Evolutionary conservation across 2,113 vertebrate genomes (phyloP).

Genomic region (Myrmecophaga tridactyla): DNA sequence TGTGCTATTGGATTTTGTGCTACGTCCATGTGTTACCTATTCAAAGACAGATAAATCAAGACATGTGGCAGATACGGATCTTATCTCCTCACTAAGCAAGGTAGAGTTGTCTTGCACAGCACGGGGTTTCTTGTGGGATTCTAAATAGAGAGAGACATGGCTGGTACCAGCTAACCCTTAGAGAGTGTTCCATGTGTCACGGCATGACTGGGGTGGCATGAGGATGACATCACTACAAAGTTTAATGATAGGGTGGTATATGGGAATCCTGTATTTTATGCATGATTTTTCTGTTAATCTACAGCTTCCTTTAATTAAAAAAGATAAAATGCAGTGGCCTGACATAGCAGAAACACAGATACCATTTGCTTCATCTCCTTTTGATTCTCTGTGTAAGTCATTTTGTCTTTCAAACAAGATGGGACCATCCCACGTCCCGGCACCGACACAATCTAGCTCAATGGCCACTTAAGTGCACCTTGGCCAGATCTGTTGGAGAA

Average conservation of each 20-base stretch:
- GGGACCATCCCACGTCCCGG: too few relatives aligned
- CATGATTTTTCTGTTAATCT: too few relatives aligned
- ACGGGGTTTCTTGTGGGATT: neutral
- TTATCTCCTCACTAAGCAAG: neutral
- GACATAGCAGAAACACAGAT: neutral
- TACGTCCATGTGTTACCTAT: too few relatives aligned
- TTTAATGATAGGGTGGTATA: too few relatives aligned
- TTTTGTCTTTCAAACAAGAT: neutral
- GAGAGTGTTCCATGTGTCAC: rapidly evolving
- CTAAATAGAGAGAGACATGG: neutral
- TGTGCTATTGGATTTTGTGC: neutral
- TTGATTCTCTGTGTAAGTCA: neutral
- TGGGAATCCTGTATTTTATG: too few relatives aligned
- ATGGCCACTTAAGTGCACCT: neutral
- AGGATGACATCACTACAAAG: too few relatives aligned
- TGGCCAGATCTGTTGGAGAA: too few relatives aligned
- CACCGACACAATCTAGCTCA: neutral
- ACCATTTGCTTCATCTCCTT: neutral
- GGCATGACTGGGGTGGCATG: too few relatives aligned
- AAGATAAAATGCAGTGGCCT: neutral
- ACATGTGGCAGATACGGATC: neutral
- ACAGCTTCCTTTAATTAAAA: too few relatives aligned
- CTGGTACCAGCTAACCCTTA: neutral
- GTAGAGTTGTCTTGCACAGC: neutral
- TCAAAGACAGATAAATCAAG: neutral